Conservation (phyloP, 1,140 invertebrate genomes). For the Leptonema lineaticorne region DNA sequence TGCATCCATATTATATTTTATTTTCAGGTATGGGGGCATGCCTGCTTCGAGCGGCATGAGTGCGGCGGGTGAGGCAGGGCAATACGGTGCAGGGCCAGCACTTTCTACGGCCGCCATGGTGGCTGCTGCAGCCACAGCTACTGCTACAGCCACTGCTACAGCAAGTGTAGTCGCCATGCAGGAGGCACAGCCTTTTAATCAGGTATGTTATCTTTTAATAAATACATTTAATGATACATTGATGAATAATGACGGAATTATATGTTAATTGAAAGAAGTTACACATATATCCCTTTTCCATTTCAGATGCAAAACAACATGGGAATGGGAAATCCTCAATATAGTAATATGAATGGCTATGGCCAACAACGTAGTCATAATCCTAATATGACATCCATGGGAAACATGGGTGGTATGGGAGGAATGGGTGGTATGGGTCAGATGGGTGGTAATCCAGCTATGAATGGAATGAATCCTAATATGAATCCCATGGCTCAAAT, state of each 20-base stretch:
- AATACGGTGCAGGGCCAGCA: constrained; percentile 39
- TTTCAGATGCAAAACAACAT: constrained; percentile 58
- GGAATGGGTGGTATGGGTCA: constrained; percentile 59
- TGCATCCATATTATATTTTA: too few species aligned
- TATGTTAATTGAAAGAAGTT: background rate
- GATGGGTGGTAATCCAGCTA: constrained; percentile 52
- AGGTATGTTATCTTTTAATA: constrained; percentile 47
- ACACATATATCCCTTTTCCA: background rate
- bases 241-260: background rate
- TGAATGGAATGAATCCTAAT: constrained; percentile 55
- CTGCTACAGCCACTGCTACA: constrained; percentile 54
- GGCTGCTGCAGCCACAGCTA: constrained; percentile 29
- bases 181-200: constrained; percentile 57
- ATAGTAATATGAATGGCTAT: constrained; percentile 56
- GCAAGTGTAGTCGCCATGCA: constrained; percentile 56
- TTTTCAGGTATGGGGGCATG: constrained; percentile 55
- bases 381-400: constrained; percentile 63
- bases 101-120: constrained; percentile 27
- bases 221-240: too few species aligned
- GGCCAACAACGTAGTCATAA: constrained; percentile 56
- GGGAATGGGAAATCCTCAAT: constrained; percentile 58
- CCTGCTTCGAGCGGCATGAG: constrained; percentile 57
- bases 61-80: constrained; percentile 46
- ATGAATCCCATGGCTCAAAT: constrained; percentile 66
- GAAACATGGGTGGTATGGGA: constrained; percentile 62